A percentile compares a stretch with the other conserved stretches of the same genome.
Evolutionary conservation across 2,797 vertebrate species (phyloP).

Genomic region (Discoglossus pictus): DNA sequence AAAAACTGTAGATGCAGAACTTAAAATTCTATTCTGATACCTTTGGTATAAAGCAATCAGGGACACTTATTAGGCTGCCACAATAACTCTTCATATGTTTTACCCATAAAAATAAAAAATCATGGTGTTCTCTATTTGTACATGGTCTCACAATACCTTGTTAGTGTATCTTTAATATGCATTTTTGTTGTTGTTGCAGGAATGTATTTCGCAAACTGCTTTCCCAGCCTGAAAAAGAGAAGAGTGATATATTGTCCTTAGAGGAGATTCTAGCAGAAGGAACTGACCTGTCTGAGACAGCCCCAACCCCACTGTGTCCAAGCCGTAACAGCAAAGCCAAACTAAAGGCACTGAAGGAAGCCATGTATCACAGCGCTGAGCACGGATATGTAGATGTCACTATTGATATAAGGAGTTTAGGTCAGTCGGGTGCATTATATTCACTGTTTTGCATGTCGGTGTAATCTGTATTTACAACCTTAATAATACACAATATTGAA

Average conservation of each 20-base stretch:
- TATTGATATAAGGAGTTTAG: slow-evolving; percentile 92
- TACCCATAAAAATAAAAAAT: no score
- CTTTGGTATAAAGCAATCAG: no score
- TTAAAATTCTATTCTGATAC: no score
- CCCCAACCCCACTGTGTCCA: slow-evolving; percentile 79
- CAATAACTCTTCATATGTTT: no score
- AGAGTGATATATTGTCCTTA: slow-evolving; percentile 91
- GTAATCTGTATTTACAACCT: no score
- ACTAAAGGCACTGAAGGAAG: slow-evolving; percentile 92
- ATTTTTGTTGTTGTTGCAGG: slow-evolving; percentile 70
- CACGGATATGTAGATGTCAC: slow-evolving; percentile 96
- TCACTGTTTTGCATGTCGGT: no score
- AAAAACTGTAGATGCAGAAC: no score
- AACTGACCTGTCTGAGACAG: slow-evolving; percentile 80
- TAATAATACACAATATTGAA: no score
- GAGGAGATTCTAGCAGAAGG: slow-evolving; percentile 97
- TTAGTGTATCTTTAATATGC: no score
- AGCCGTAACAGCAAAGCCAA: slow-evolving; percentile 90
- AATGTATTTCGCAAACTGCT: slow-evolving; percentile 95
- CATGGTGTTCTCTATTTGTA: no score
- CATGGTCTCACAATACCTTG: no score
- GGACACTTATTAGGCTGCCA: no score
- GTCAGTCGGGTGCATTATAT: slow-evolving; percentile 70
- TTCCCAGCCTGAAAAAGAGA: slow-evolving; percentile 89
- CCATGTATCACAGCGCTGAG: slow-evolving; percentile 96